Evolutionary conservation across 2,113 vertebrate genomes (phyloP), one percentile per base, ranked within the genome.

Genomic region (Myrmecophaga tridactyla): DNA sequence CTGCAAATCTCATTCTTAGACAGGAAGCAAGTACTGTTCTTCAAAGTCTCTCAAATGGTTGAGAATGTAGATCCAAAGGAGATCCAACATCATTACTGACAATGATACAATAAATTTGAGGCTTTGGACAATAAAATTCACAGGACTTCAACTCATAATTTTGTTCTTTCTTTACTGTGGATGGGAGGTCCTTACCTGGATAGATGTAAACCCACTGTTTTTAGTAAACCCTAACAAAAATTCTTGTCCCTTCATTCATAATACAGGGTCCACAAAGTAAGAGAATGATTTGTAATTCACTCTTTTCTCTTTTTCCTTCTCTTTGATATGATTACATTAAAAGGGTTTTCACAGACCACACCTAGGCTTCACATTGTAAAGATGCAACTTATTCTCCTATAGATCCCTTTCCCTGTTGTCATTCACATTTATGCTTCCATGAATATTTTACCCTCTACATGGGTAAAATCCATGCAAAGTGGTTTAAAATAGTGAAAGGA

Each of bases 1-100:
- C 73, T 96, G 76, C 77, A 96, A 92, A 85, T 90, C 67, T 97
- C 90, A 88, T 95, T 97, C 88, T 91, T 96, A 97, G 90, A 95
- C 96, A 95, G 94, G 88, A 95, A 56, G 90, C 87, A 96, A 96
- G 90, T 65, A 46, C 80, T 60, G 46, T 70, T 96, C 80, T 80
- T 96, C 90, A 77, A 92, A 95, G 39, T 75, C 76, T 92, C 85
- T 90, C 20, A 78, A 73, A 39, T 1, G n/a, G 34, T 69, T 17
- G 67, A 95, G 69, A 92, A 93, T 90, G 70, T 88, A 92, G 18
- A 72, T 82, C 81, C 91, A 62, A 58, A 75, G 51, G 60, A 36
- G 23, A 43, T 86, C 65, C 62, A 48, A 7, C n/a, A 86, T 75
- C 91, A 88, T 78, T 18, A 36, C 36, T 83, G 69, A 96, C 80